phyloP scores from a whole-genome alignment of 64 coral and sea anemone species.

The Pocillopora verrucosa region DNA sequence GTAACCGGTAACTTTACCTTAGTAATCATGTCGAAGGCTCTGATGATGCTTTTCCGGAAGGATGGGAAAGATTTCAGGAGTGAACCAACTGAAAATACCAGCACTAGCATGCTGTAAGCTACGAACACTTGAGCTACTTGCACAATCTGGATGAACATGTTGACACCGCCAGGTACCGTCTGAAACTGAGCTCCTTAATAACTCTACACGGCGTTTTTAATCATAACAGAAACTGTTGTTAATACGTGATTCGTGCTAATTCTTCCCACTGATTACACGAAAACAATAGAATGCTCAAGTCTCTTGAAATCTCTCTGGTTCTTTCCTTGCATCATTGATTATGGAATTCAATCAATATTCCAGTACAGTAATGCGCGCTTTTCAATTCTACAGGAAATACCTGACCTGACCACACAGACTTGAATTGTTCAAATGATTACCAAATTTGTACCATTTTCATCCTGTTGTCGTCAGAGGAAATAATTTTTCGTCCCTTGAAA shows the following conservation, averaged over 20 bases:
- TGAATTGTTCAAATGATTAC: background rate
- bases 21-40: conserved; percentile 26
- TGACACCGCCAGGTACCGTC: background rate
- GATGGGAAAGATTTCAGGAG: conserved; percentile 11
- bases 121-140: conserved; percentile 5
- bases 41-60: background rate
- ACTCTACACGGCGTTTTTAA: background rate
- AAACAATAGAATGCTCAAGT: conserved; percentile 36
- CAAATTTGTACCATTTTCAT: background rate
- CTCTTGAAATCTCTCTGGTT: conserved; percentile 19
- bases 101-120: conserved; percentile 15
- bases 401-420: background rate
- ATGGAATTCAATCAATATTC: conserved; percentile 22
- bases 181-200: background rate
- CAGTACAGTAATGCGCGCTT: conserved; percentile 2
- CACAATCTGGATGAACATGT: background rate
- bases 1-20: conserved; percentile 15
- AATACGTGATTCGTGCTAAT: conserved; percentile 21
- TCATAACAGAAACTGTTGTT: conserved; percentile 10
- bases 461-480: background rate
- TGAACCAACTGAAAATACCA: conserved; percentile 38
- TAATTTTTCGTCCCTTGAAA: background rate
- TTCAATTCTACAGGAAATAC: conserved; percentile 26
- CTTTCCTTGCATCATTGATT: background rate
- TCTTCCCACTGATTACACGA: conserved; percentile 12